phyloP scores from a whole-genome alignment of 2,888 invertebrate species.

The Euproctis similis region DNA sequence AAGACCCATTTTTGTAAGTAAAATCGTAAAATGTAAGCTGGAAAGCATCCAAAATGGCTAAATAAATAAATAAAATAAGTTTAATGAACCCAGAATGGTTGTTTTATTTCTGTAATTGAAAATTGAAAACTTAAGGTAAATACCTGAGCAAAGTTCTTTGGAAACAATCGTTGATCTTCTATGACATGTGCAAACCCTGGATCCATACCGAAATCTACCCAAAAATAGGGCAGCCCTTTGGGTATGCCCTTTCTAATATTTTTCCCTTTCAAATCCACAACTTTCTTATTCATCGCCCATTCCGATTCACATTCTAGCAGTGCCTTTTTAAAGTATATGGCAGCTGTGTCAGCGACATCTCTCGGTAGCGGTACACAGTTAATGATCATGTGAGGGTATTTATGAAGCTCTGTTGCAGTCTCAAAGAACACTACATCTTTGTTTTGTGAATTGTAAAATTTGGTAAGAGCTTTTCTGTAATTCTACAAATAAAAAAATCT shows the following conservation, averaged over 20 bases:
- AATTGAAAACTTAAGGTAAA: conserved; percentile 11
- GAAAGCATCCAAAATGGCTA: neutral
- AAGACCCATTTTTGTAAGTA: too few relatives aligned
- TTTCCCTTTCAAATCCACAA: conserved; percentile 74
- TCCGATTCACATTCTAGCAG: conserved; percentile 95
- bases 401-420: conserved; percentile 83
- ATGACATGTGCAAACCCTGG: conserved; percentile 97
- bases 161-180: conserved; percentile 92
- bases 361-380: conserved; percentile 92
- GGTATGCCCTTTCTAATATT: conserved; percentile 89
- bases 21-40: neutral
- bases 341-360: conserved; percentile 90
- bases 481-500: conserved; percentile 58
- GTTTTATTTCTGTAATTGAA: neutral
- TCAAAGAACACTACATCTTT: conserved; percentile 94
- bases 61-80: too few relatives aligned
- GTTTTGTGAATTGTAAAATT: conserved; percentile 83
- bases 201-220: conserved; percentile 93
- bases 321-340: conserved; percentile 99
- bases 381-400: conserved; percentile 88
- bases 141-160: conserved; percentile 92
- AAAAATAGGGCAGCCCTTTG: conserved; percentile 95
- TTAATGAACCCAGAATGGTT: too few relatives aligned
- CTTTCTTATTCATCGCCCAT: conserved; percentile 96
- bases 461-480: conserved; percentile 85